Percentiles rank a stretch among this genome's conserved stretches.
These are phyloP conservation scores for honey bee (Apis mellifera) DNA, from an alignment of 1,140 invertebrate genomes.

Conservation along the genomic window DNA sequence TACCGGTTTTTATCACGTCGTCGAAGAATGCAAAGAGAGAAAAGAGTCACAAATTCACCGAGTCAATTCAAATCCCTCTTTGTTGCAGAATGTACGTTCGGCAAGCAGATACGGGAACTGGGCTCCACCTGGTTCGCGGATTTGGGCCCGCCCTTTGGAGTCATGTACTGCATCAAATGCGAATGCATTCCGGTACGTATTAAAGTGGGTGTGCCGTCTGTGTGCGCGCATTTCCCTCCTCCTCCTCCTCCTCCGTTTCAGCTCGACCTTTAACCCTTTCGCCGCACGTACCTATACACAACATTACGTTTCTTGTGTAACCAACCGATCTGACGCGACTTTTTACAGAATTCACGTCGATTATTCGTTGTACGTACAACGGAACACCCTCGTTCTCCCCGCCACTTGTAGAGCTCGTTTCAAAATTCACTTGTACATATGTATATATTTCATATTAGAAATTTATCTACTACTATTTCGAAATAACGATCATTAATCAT, in stretches of 20 bases:
- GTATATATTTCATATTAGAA: no score
- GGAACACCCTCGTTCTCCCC: neutral
- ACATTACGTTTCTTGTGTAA: slow-evolving; percentile 43
- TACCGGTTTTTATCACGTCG: neutral
- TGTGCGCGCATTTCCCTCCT: neutral
- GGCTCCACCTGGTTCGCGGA: slow-evolving; percentile 95
- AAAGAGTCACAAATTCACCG: neutral
- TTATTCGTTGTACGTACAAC: neutral
- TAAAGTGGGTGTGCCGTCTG: slow-evolving; percentile 48
- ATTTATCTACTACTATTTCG: no score
- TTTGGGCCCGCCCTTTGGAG: slow-evolving; percentile 93
- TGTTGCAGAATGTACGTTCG: slow-evolving; percentile 94
- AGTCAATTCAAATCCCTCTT: slow-evolving; percentile 33
- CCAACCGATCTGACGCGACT: slow-evolving; percentile 28
- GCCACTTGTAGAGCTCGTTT: neutral
- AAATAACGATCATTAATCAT: no score
- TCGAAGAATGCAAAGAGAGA: no score
- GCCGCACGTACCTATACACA: slow-evolving; percentile 30
- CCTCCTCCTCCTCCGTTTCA: neutral
- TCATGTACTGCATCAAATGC: slow-evolving; percentile 96
- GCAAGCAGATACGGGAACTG: slow-evolving; percentile 91
- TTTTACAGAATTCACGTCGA: slow-evolving; percentile 21
- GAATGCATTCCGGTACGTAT: slow-evolving; percentile 94
- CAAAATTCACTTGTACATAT: neutral
- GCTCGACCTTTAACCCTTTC: slow-evolving; percentile 56